These are phyloP conservation scores for Meleagris gallopavo DNA, from an alignment of 2,113 vertebrate species.

Conservation along the genomic window DNA sequence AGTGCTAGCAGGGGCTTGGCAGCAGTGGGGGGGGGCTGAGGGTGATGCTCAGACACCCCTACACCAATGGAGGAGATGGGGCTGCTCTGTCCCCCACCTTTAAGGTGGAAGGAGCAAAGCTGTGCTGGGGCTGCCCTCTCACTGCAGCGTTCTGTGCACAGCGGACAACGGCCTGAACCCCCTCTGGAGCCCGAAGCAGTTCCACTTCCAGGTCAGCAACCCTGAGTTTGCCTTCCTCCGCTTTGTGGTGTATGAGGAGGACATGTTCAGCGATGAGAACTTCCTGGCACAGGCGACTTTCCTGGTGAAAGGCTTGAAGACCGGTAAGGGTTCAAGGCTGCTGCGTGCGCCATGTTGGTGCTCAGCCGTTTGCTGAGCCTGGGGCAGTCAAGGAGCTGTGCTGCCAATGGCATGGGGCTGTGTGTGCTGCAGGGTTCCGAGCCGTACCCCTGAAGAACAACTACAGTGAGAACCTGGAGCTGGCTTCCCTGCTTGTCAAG, in stretches of 20 bases:
- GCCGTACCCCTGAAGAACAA: conserved; percentile 97
- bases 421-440: conserved; percentile 84
- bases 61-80: not conserved
- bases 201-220: conserved; percentile 91
- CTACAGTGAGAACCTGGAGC: conserved; percentile 95
- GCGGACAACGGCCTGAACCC: conserved; percentile 98
- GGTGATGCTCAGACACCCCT: not conserved
- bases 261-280: conserved; percentile 99
- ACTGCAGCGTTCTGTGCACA: conserved; percentile 47
- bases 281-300: conserved; percentile 97
- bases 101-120: not conserved
- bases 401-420: fast-evolving
- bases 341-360: fast-evolving
- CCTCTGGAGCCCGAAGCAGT: conserved; percentile 89
- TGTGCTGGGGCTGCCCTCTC: not conserved
- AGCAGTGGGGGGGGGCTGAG: not conserved
- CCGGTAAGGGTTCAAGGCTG: conserved; percentile 72
- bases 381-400: not conserved
- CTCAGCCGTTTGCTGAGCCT: not conserved
- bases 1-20: not conserved
- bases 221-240: conserved; percentile 94
- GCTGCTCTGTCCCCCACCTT: not conserved
- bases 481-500: conserved; percentile 93
- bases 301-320: conserved; percentile 92
- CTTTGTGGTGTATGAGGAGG: conserved; percentile 97